Evolutionary conservation across 2,888 invertebrate species (phyloP).

Genomic region (Eupithecia vulgata): DNA sequence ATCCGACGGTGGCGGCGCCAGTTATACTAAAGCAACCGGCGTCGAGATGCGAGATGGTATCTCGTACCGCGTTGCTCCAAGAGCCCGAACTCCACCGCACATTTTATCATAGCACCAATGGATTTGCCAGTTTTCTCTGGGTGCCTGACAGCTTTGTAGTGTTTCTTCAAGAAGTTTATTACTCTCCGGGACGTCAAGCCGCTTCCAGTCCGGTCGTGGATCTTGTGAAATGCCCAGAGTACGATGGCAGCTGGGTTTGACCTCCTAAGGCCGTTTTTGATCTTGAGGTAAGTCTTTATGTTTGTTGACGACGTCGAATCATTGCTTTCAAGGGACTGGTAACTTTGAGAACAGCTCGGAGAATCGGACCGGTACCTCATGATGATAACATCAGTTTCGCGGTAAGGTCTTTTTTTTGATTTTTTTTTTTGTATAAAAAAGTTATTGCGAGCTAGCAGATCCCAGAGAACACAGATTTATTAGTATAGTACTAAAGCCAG

Average conservation of each 20-base stretch:
- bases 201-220: constrained; percentile 41
- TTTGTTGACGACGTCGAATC: neutral
- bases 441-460: neutral
- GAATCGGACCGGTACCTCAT: neutral
- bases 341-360: neutral
- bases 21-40: neutral
- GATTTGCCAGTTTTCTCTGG: constrained; percentile 58
- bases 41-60: constrained; percentile 48
- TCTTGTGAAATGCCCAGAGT: constrained; percentile 66
- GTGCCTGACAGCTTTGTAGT: constrained; percentile 53
- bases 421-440: neutral
- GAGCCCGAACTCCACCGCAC: constrained; percentile 67
- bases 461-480: too few relatives aligned
- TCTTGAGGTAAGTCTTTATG: constrained; percentile 42
- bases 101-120: constrained; percentile 57
- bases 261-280: constrained; percentile 53
- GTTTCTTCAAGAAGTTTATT: constrained; percentile 62
- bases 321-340: neutral
- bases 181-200: constrained; percentile 65
- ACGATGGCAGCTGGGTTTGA: constrained; percentile 65
- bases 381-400: neutral
- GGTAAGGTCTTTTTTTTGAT: neutral
- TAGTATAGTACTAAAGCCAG: too few relatives aligned
- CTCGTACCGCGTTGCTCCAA: constrained; percentile 58
- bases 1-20: neutral